Base-by-base conservation (phyloP, 2,888 invertebrate genomes). In the Dorcus parallelipipedus region DNA sequence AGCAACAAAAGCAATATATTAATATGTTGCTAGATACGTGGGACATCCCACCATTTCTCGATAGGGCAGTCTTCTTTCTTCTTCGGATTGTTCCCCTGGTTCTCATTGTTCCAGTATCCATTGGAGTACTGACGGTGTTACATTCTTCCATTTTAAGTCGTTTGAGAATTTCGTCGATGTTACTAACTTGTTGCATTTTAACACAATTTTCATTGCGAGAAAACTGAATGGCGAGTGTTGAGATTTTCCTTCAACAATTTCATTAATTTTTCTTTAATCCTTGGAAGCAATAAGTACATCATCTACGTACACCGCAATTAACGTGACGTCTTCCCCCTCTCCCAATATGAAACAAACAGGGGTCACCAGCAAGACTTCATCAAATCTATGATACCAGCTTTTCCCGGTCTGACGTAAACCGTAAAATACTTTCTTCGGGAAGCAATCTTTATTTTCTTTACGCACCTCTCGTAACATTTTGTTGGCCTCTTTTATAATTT, bases 141-240 rank as follows among this genome's bases (percentile, higher is more conserved):
- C 63, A 65, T 38, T 69, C 8, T 14, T 56, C 55, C 70, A 71
- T 71, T 38, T 62, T 58, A 66, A 71, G 9, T 20, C 26, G 26
- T 26, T 5, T 26, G 3, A 33, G 26, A 4, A 33, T 4, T 33
- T 33, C 1, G 26, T 33, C 26, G 26, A 26, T 26, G 5, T 26
- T 2, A 2, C 26, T 14, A 14, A 1, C 14, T 14, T 1, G 14
- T 14, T 14, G 14, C 14, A 14, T 14, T 14, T 14, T 14, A 14
- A 14, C 1, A 14, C 14, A 14, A 14, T 14, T 14, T 14, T 14
- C 14, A 14, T 14, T 14, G 1, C 14, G 14, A 14, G 14, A 20
- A 20, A 20, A 2, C 3, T 3, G 26, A 33, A 4, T 33, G 67
- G 68, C 9, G 9, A 57, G 45, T 23, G 41, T 62, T 38, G 38